Evolutionary conservation across 2,888 invertebrate genomes (phyloP).

Genomic region (Cecidostiba fungosa): DNA sequence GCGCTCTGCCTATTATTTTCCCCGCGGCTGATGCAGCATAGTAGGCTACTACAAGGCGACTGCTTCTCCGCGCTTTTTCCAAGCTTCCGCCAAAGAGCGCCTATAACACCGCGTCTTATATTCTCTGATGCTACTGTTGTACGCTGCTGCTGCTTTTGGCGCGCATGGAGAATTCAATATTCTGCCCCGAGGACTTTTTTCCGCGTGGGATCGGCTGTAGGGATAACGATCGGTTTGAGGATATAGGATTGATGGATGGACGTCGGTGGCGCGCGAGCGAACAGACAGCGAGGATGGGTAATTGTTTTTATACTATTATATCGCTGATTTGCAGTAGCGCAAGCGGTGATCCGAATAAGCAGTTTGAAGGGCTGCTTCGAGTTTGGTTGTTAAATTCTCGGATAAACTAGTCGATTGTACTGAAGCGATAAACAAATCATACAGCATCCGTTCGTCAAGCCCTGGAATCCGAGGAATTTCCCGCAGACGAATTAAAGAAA

Average conservation of each 20-base stretch:
- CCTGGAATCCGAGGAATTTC: not conserved
- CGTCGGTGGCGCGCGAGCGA: not conserved
- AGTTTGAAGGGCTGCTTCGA: too few relatives aligned
- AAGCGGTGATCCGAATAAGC: too few relatives aligned
- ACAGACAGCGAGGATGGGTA: not conserved
- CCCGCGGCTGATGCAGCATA: not conserved
- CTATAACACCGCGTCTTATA: not conserved
- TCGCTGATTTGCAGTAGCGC: too few relatives aligned
- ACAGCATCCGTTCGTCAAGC: not conserved
- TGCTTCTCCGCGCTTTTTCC: not conserved
- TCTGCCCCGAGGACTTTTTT: not conserved
- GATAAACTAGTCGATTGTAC: too few relatives aligned
- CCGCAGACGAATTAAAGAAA: not conserved
- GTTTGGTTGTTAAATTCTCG: too few relatives aligned
- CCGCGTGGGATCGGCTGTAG: not conserved
- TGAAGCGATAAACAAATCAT: not conserved
- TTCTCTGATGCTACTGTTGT: constrained; percentile 6
- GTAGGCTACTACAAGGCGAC: not conserved
- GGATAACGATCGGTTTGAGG: constrained; percentile 1
- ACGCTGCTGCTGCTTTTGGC: not conserved
- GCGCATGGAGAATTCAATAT: not conserved
- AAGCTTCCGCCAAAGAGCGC: not conserved
- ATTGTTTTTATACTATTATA: too few relatives aligned
- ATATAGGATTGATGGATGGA: not conserved
- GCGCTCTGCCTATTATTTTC: constrained; percentile 1